phyloP scores from a whole-genome alignment of 2,888 invertebrate species.

The Cryptus viduatorius region DNA sequence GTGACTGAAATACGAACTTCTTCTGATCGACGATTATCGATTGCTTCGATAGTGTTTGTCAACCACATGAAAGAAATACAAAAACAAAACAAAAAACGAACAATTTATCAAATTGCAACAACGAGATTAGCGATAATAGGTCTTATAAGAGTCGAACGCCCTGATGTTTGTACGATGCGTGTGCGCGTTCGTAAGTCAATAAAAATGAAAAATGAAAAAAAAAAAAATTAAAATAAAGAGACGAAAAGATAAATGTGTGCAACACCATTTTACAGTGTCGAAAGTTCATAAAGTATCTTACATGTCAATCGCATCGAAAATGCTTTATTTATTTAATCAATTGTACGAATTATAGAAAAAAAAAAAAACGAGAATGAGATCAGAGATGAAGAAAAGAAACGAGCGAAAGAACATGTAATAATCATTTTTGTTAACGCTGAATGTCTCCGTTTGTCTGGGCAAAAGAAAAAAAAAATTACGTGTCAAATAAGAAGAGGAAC shows the following conservation, averaged over 20 bases:
- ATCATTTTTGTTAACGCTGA: slow-evolving; percentile 53
- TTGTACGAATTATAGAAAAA: slow-evolving; percentile 48
- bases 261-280: slow-evolving; percentile 43
- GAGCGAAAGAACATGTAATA: slow-evolving; percentile 44
- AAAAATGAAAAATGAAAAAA: not conserved
- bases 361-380: slow-evolving; percentile 16
- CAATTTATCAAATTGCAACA: slow-evolving; percentile 64
- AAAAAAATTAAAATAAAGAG: not conserved
- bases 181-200: slow-evolving; percentile 26
- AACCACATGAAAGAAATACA: slow-evolving; percentile 18
- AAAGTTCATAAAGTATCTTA: slow-evolving; percentile 57
- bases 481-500: slow-evolving; percentile 66
- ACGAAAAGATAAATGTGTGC: slow-evolving; percentile 25
- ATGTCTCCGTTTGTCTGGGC: slow-evolving; percentile 61
- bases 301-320: slow-evolving; percentile 65
- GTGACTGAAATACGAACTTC: slow-evolving; percentile 61
- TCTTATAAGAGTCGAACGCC: slow-evolving; percentile 51
- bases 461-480: slow-evolving; percentile 56
- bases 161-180: slow-evolving; percentile 37
- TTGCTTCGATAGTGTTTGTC: slow-evolving; percentile 38
- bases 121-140: slow-evolving; percentile 69
- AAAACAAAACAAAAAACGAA: slow-evolving; percentile 54
- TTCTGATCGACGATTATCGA: slow-evolving; percentile 44
- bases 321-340: slow-evolving; percentile 64
- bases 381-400: not conserved